These are phyloP conservation scores for Zeuzera pyrina DNA, from an alignment of 2,888 invertebrate species.

Conservation along the genomic window DNA sequence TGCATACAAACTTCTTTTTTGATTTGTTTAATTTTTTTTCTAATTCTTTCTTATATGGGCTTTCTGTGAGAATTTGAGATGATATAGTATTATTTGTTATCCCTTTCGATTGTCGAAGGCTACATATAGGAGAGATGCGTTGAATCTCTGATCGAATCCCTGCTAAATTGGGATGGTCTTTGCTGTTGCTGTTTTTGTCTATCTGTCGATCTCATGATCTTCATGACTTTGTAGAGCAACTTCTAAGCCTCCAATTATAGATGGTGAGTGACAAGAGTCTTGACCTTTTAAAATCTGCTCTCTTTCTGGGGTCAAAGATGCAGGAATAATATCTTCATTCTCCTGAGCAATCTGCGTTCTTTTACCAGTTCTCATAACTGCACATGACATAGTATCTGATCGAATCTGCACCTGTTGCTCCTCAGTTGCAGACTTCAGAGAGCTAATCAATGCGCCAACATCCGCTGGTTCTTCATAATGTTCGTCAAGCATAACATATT, in stretches of 20 bases:
- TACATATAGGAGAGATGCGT: slow-evolving; percentile 6
- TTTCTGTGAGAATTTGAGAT: slow-evolving; percentile 7
- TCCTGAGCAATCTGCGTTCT: slow-evolving; percentile 1
- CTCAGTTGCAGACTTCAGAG: neutral
- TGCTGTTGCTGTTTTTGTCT: neutral
- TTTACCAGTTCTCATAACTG: neutral
- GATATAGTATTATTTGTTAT: slow-evolving; percentile 5
- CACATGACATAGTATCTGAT: too few relatives aligned
- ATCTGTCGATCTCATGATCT: neutral
- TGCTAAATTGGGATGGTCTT: neutral
- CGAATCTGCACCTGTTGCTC: too few relatives aligned
- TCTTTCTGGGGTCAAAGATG: neutral
- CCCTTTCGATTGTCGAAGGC: slow-evolving; percentile 1
- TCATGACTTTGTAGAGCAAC: neutral
- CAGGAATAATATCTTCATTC: neutral
- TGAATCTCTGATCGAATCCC: slow-evolving; percentile 1
- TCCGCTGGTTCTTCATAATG: neutral
- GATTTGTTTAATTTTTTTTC: slow-evolving; percentile 9
- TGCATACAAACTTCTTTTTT: slow-evolving; percentile 9
- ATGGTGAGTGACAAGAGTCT: neutral
- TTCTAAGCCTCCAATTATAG: neutral
- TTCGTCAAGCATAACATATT: slow-evolving; percentile 2
- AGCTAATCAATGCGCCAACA: neutral
- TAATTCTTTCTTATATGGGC: slow-evolving; percentile 8
- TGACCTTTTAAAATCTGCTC: neutral